Conservation (phyloP, 2,113 vertebrate genomes). For the Pyxicephalus adspersus region DNA sequence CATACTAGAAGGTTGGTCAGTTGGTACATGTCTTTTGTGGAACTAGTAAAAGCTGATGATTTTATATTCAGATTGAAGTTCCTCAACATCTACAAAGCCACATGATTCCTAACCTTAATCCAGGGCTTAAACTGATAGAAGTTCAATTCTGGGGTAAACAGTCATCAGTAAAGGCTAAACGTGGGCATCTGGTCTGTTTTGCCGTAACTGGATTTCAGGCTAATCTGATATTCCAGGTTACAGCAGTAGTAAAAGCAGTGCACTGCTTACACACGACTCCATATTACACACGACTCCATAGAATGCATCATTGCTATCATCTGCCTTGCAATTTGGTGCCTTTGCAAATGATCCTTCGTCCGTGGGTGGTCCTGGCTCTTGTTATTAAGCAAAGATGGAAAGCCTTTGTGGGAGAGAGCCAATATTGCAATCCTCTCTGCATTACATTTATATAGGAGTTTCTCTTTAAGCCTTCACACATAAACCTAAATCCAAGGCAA, state of each 20-base stretch:
- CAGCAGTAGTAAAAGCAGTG: not conserved
- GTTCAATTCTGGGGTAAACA: no score
- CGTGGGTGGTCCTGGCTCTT: conserved; percentile 18
- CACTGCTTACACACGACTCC: no score
- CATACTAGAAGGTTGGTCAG: no score
- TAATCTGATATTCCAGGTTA: not conserved
- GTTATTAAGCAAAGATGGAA: conserved; percentile 21
- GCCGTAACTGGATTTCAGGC: not conserved
- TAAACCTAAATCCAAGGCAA: conserved; percentile 5
- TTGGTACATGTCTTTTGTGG: no score
- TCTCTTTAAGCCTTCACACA: conserved; percentile 3
- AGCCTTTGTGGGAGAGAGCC: conserved; percentile 16
- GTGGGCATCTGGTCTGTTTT: not conserved
- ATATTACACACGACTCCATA: not conserved
- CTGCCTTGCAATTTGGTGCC: not conserved
- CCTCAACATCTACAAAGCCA: no score
- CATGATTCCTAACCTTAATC: no score
- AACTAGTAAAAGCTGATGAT: no score
- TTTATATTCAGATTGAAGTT: no score
- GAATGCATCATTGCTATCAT: not conserved
- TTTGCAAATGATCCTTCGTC: not conserved
- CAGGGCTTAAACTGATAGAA: no score
- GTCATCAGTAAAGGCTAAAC: not conserved
- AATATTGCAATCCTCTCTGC: conserved; percentile 4
- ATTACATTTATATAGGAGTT: conserved; percentile 19